Evolutionary conservation across 2,888 invertebrate species (phyloP), one percentile per base, ranked within the genome.

Genomic region (Morinoia aosen): DNA sequence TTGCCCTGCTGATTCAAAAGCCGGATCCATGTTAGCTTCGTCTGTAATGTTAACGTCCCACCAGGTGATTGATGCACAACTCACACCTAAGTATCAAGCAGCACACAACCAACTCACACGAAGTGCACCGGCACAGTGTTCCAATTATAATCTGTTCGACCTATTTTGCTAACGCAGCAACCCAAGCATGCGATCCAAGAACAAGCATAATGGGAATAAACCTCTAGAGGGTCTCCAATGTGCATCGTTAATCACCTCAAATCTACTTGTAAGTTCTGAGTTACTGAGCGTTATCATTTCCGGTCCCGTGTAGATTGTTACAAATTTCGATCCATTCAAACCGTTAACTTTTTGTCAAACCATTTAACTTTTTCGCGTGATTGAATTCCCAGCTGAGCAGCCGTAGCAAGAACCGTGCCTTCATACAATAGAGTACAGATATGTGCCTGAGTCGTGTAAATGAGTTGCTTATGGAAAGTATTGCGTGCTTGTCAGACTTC

Each of bases 1-100:
- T n/a, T 61, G 94, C 12, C 96, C 96, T 39, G 96, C 96, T 58
- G 76, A 88, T 33, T 96, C 96, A 94, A 96, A 96, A 56, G 96
- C 96, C 25, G 96, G 96, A 58, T 96, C 95, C 94, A 95, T 95
- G 33, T 16, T 90, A n/a, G 39, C 8, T 90, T 56, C 7, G 12
- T 93, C 11, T 57, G 57, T 57, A 57, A 93, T 57, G 56, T 57
- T n/a, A 93, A 11, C 57, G 39, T 0, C 56, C 12, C 40, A 57
- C 48, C 19, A 10, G 57, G 33, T 1, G 16, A 25, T n/a, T 33
- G 57, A 93, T 33, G 11, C 11, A 93, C 10, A 7, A 57, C 16
- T 33, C 93, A 33, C 57, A 33, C 39, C 25, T 33, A 5, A 19
- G 56, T 19, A 8, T 0, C 7, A 93, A 33, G 12, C 25, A 11